Percentiles rank a stretch among this genome's conserved stretches.
Evolutionary conservation across 2,113 vertebrate genomes (phyloP).

Genomic region (Seriola quinqueradiata): DNA sequence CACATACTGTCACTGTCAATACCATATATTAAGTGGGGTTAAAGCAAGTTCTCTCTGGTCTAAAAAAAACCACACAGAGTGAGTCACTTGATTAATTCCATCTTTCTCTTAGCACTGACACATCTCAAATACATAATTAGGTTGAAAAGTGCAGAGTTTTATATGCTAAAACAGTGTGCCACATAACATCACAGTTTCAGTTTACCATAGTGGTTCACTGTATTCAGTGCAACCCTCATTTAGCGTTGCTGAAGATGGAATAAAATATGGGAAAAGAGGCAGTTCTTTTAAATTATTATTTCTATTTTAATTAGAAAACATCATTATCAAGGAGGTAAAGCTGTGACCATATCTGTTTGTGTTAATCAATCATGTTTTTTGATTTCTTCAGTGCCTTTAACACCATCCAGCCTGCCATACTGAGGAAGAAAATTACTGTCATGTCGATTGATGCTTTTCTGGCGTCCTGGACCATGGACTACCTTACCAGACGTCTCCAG

Average conservation of each 20-base stretch:
- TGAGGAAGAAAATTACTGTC: no score
- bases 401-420: no score
- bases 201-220: not conserved
- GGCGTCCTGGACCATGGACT: no score
- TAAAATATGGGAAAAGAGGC: not conserved
- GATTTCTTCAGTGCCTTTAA: no score
- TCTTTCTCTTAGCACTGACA: slow-evolving; percentile 15
- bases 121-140: slow-evolving; percentile 35
- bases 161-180: not conserved
- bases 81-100: slow-evolving; percentile 25
- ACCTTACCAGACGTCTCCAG: no score
- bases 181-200: slow-evolving; percentile 4
- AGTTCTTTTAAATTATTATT: not conserved
- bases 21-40: not conserved
- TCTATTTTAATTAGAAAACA: no score
- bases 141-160: slow-evolving; percentile 27
- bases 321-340: no score
- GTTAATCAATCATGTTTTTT: no score
- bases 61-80: not conserved
- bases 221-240: not conserved
- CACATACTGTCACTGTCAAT: no score
- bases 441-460: no score
- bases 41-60: slow-evolving; percentile 1
- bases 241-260: not conserved
- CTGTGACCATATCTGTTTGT: no score